phyloP scores from a whole-genome alignment of 2,888 invertebrate species.

The Netelia melanura region DNA sequence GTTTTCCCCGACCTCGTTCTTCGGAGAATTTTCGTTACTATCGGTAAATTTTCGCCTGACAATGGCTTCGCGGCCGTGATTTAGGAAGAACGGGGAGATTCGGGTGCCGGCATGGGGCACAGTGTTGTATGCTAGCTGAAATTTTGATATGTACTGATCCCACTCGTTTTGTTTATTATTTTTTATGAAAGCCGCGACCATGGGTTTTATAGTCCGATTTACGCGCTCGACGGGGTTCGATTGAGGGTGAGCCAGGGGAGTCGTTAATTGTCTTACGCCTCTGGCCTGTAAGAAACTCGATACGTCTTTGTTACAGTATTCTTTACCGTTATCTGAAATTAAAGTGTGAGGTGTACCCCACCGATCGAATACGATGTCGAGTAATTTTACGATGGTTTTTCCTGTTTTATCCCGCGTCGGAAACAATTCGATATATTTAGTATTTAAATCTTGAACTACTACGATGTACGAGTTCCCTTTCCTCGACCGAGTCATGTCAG shows the following conservation, averaged over 20 bases:
- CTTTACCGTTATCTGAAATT: conserved; percentile 43
- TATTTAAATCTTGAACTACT: conserved; percentile 47
- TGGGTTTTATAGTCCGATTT: conserved; percentile 57
- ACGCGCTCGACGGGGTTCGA: conserved; percentile 53
- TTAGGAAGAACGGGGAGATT: conserved; percentile 62
- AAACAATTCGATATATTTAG: conserved; percentile 51
- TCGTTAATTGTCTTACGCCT: conserved; percentile 39
- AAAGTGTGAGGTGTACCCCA: conserved; percentile 37
- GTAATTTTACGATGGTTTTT: conserved; percentile 30
- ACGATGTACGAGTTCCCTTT: conserved; percentile 46
- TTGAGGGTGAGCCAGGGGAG: conserved; percentile 32
- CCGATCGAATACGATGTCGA: conserved; percentile 31
- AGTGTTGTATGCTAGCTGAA: conserved; percentile 64
- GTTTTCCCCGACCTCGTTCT: conserved; percentile 1
- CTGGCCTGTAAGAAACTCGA: conserved; percentile 18
- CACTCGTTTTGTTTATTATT: conserved; percentile 58
- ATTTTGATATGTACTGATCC: conserved; percentile 59
- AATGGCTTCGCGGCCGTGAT: conserved; percentile 59
- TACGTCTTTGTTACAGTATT: conserved; percentile 39
- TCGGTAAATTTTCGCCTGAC: background rate
- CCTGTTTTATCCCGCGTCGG: conserved; percentile 41
- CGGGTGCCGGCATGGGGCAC: conserved; percentile 59
- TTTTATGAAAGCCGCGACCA: conserved; percentile 54
- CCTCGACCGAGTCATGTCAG: conserved; percentile 36
- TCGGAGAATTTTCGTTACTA: background rate